Percentiles rank a stretch among this genome's conserved stretches.
Evolutionary conservation across 2,888 invertebrate species (phyloP).

Genomic region (Poecilobothrus nobilitatus): DNA sequence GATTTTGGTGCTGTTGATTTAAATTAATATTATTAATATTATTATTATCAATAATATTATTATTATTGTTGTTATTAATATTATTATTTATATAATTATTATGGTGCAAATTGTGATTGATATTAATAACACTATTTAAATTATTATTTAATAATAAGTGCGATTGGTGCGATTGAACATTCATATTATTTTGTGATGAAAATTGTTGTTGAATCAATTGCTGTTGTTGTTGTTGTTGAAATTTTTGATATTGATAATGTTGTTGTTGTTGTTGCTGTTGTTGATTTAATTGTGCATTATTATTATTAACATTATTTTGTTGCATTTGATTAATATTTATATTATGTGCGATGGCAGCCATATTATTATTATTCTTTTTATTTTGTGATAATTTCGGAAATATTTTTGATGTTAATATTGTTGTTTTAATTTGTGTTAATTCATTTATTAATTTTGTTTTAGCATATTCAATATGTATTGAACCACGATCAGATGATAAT

Average conservation of each 20-base stretch:
- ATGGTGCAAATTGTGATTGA: constrained; percentile 28
- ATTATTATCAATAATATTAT: constrained; percentile 11
- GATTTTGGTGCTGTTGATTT: constrained; percentile 45
- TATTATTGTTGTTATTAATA: constrained; percentile 14
- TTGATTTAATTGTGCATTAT: constrained; percentile 16
- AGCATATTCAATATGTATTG: constrained; percentile 97
- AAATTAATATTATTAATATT: constrained; percentile 20
- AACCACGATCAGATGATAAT: constrained; percentile 91
- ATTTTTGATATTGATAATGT: constrained; percentile 15
- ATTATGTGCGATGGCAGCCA: constrained; percentile 17
- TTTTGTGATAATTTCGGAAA: constrained; percentile 8
- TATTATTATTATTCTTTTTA: not conserved
- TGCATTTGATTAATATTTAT: constrained; percentile 4
- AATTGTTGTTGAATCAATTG: constrained; percentile 10
- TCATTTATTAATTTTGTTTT: constrained; percentile 94
- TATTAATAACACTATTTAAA: constrained; percentile 18
- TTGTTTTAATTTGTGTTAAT: constrained; percentile 20
- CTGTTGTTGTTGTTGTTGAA: constrained; percentile 16
- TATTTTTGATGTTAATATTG: constrained; percentile 1
- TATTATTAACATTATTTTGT: constrained; percentile 18
- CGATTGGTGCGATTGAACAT: constrained; percentile 17
- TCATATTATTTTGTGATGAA: constrained; percentile 13
- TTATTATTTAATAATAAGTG: constrained; percentile 14
- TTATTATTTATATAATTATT: constrained; percentile 19
- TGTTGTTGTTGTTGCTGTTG: constrained; percentile 9